Conservation (phyloP, 2,888 invertebrate species). For the Melipona bicolor region DNA sequence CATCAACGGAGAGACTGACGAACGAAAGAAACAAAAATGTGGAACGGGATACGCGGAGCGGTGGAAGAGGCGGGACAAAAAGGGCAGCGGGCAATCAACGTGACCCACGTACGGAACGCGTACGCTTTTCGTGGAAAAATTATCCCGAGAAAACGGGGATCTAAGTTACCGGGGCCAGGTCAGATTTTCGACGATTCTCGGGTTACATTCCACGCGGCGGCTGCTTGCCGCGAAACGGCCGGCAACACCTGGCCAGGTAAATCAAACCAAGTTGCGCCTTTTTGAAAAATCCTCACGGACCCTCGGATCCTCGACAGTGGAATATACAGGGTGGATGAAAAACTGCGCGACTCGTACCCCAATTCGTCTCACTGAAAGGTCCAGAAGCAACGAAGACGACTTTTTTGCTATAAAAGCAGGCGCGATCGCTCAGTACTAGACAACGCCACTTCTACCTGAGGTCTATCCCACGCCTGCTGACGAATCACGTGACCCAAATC, state of each 20-base stretch:
- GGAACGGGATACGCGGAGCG: neutral
- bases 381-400: too few relatives aligned
- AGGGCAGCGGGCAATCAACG: constrained; percentile 17
- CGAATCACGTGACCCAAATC: too few relatives aligned
- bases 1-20: neutral
- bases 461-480: too few relatives aligned
- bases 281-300: constrained; percentile 3
- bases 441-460: too few relatives aligned
- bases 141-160: constrained; percentile 13
- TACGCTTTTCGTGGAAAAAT: constrained; percentile 32
- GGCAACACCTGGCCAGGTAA: constrained; percentile 54
- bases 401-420: too few relatives aligned
- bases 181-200: constrained; percentile 45
- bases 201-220: constrained; percentile 31
- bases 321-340: neutral
- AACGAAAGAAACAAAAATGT: neutral
- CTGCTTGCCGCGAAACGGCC: constrained; percentile 40
- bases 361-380: too few relatives aligned
- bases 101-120: constrained; percentile 23
- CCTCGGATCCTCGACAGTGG: neutral
- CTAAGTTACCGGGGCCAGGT: constrained; percentile 42
- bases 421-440: too few relatives aligned
- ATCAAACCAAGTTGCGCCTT: neutral
- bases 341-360: too few relatives aligned
- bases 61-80: constrained; percentile 8